Evolutionary conservation across 2,113 vertebrate species (phyloP).

Genomic region (Setophaga kirtlandii): DNA sequence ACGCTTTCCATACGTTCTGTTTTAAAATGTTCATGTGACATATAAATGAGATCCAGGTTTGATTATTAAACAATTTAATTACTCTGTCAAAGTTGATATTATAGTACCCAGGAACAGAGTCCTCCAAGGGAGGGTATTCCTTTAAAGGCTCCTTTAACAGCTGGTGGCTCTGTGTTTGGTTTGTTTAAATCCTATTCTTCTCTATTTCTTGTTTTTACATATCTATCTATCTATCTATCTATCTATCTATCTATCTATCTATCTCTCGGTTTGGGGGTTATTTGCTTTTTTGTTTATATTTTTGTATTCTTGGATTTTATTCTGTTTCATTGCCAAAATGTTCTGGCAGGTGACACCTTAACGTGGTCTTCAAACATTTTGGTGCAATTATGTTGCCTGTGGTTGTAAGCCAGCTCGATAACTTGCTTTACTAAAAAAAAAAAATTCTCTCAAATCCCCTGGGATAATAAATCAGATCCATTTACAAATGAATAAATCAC

Average conservation of each 20-base stretch:
- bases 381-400: constrained; percentile 24
- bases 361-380: constrained; percentile 47
- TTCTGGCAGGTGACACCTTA: constrained; percentile 32
- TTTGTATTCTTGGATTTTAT: not conserved
- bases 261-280: not conserved
- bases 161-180: not conserved
- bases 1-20: not conserved
- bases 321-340: not conserved
- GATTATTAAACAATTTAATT: constrained; percentile 26
- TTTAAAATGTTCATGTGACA: not conserved
- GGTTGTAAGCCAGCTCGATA: not conserved
- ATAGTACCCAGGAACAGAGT: not conserved
- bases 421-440: constrained; percentile 56
- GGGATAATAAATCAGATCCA: constrained; percentile 73
- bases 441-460: constrained; percentile 50
- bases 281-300: not conserved
- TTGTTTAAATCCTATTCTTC: not conserved
- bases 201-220: not conserved
- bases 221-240: too few relatives aligned
- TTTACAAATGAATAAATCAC: constrained; percentile 72
- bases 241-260: not conserved
- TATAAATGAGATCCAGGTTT: constrained; percentile 47
- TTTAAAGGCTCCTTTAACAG: constrained; percentile 7
- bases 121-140: not conserved
- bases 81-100: constrained; percentile 17